A percentile compares a stretch with the other conserved stretches of the same genome.
Conservation (phyloP, 2,888 invertebrate genomes). For the Euzetes globulus region DNA sequence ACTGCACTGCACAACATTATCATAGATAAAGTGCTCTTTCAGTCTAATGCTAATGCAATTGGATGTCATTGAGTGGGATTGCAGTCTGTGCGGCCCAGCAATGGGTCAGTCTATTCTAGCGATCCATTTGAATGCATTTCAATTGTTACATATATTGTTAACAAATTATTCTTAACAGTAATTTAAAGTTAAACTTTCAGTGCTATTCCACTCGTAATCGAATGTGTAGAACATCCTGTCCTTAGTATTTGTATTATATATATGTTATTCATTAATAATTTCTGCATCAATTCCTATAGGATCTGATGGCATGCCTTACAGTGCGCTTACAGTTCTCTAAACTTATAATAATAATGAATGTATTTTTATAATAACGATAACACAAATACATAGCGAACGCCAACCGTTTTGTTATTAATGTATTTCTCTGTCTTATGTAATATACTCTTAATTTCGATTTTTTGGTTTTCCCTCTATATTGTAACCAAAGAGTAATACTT, state of each 20-base stretch:
- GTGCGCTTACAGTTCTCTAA: slow-evolving; percentile 10
- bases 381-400: background rate
- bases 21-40: slow-evolving; percentile 24
- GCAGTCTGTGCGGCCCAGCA: background rate
- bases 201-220: background rate
- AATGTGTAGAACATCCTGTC: slow-evolving; percentile 13
- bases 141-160: slow-evolving; percentile 19
- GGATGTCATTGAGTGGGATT: background rate
- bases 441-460: slow-evolving; percentile 11
- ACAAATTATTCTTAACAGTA: background rate
- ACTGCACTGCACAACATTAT: background rate
- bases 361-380: slow-evolving; percentile 28
- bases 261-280: slow-evolving; percentile 28
- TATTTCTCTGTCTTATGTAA: slow-evolving; percentile 24
- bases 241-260: background rate
- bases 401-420: background rate
- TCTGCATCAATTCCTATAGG: slow-evolving; percentile 27
- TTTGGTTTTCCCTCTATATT: slow-evolving; percentile 27
- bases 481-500: background rate
- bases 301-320: slow-evolving; percentile 24
- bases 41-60: background rate
- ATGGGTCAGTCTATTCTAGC: slow-evolving; percentile 14
- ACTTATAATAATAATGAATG: slow-evolving; percentile 18
- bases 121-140: slow-evolving; percentile 1
- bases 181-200: slow-evolving; percentile 7